Evolutionary conservation across 2,113 vertebrate genomes (phyloP), one percentile per base, ranked within the genome.

Genomic region (Neogobius melanostomus): DNA sequence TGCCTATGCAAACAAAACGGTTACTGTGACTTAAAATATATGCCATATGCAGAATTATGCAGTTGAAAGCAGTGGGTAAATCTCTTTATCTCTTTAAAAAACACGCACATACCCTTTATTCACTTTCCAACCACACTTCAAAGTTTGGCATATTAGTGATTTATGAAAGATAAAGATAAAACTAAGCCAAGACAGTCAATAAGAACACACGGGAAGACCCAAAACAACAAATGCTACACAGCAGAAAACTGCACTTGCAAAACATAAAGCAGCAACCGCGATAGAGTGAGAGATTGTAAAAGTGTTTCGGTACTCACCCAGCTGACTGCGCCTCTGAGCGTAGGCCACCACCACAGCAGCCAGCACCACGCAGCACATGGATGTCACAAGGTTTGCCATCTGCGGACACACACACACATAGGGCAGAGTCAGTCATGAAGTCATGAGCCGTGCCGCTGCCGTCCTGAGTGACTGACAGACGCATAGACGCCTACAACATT

Each of bases 361-460:
- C 46, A 98, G 93, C 76, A 98, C 93, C 87, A 98, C 84, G 75
- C 94, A 98, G 91, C 95, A 98, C 87, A 95, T 87, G 77, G 95
- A 95, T 11, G 93, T 96, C 90, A 97, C 90, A 14, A 94, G 93
- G 90, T 93, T 94, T 74, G 96, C 96, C 97, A 99, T 99, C 97
- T 99, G 96, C 77, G 77, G 91, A 92, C 85, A 89, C 76, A 59
- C 87, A 91, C 79, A 90, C 56, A 56, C 53, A 56, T 36, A 16
- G 76, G 79, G 87, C 78, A 84, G 68, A 88, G 85, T 73, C 74
- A 28, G 53, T 56, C 53, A 85, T 86, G 82, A 75, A 28, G 53
- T 56, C 53, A 85, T 85, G 82, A 75, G 79, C 75, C 72, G 68
- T 68, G 28, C 67, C 68, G 66, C 59, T 66, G 79, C 70, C 72